These are phyloP conservation scores for Zaprionus lachaisei DNA, from an alignment of 1,140 invertebrate genomes.

Conservation along the genomic window DNA sequence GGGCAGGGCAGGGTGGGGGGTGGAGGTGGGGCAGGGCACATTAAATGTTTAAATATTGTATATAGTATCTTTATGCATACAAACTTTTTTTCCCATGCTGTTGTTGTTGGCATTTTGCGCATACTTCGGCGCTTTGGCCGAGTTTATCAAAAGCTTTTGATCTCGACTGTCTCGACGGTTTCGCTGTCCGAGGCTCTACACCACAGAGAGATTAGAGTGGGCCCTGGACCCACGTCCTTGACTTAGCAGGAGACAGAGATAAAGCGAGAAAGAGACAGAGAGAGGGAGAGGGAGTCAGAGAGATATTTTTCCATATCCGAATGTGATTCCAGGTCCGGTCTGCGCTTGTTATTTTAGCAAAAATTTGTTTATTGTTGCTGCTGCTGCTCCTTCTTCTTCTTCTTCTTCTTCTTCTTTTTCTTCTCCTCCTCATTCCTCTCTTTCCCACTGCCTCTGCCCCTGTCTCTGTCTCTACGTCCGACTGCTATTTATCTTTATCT, in stretches of 20 bases:
- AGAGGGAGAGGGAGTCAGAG: neutral
- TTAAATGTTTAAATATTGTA: conserved; percentile 64
- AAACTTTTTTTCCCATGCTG: conserved; percentile 6
- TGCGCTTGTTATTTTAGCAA: conserved; percentile 35
- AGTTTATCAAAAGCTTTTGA: conserved; percentile 59
- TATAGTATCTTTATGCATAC: conserved; percentile 10
- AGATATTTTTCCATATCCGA: conserved; percentile 5
- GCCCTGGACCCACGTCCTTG: conserved; percentile 28
- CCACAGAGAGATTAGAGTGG: conserved; percentile 37
- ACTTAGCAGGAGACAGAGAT: neutral
- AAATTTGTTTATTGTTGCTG: conserved; percentile 47
- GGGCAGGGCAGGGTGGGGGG: neutral
- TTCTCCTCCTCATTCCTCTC: neutral
- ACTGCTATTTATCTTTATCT: conserved; percentile 49
- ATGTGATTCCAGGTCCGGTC: conserved; percentile 4
- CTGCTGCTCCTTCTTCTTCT: neutral
- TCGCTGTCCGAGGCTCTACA: conserved; percentile 15
- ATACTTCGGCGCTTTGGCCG: conserved; percentile 52
- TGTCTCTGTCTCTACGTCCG: neutral
- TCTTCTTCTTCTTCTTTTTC: neutral
- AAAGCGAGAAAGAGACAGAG: too few species aligned
- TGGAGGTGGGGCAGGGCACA: conserved; percentile 4
- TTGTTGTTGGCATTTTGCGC: conserved; percentile 46
- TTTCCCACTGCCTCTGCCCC: neutral
- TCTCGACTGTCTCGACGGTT: conserved; percentile 39